These are phyloP conservation scores for Zosterops lateralis DNA, from an alignment of 2,113 vertebrate genomes.

Conservation along the genomic window DNA sequence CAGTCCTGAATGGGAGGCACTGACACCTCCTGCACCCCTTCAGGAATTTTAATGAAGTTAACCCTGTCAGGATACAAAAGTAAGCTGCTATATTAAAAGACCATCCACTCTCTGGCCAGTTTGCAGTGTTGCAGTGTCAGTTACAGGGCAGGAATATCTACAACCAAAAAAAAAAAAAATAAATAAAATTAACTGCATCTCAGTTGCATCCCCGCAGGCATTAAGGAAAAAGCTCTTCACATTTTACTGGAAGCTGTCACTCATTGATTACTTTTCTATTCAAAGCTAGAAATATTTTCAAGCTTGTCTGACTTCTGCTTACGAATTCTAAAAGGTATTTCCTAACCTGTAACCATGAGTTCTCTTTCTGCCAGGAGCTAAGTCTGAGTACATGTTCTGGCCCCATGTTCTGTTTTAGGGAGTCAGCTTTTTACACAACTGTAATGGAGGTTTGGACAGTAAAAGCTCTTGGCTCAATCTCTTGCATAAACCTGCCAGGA, in stretches of 20 bases:
- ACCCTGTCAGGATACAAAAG: neutral
- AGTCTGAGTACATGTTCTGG: neutral
- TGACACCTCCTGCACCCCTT: neutral
- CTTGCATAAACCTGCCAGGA: neutral
- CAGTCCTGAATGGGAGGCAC: neutral
- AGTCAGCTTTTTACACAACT: neutral
- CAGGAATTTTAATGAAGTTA: slow-evolving; percentile 51
- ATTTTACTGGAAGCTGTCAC: neutral
- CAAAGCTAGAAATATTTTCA: neutral
- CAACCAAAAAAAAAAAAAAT: neutral
- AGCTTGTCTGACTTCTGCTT: neutral
- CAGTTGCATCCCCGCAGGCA: neutral
- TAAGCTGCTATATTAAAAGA: neutral
- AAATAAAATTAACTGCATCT: neutral
- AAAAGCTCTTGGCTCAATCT: neutral
- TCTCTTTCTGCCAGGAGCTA: neutral
- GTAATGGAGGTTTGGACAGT: neutral
- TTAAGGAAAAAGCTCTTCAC: neutral
- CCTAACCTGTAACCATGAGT: neutral
- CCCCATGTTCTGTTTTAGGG: neutral
- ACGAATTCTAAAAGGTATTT: neutral
- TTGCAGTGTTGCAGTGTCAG: neutral
- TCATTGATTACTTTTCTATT: neutral
- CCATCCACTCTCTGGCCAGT: neutral
- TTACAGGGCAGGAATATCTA: neutral